Evolutionary conservation across 2,888 invertebrate species (phyloP), one percentile per base, ranked within the genome.

Genomic region (Cecidostiba fungosa): DNA sequence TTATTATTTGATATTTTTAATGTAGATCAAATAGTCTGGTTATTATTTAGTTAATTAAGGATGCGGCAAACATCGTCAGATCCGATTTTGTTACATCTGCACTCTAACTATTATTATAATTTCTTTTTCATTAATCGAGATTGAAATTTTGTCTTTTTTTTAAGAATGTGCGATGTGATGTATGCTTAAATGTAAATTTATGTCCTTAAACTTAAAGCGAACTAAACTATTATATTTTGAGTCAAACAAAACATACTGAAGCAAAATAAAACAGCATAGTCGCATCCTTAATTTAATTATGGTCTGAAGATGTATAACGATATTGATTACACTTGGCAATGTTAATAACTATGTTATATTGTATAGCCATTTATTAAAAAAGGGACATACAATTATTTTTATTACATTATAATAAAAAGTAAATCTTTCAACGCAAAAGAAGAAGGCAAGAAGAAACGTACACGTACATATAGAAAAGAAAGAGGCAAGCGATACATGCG

Each of bases 1-100:
- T 88, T 88, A 90, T 92, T 90, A 91, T 92, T 93, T 92, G 89
- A 91, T 92, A 92, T 91, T 91, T 91, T 89, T 91, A 91, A 91
- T 90, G 88, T 92, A 92, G 91, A 88, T 90, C 91, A 91, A 89
- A 89, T 92, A 92, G 91, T 89, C 89, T 89, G 90, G 92, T 90
- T 90, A 91, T 91, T 90, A 89, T 89, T 91, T 91, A 92, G 91
- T 89, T 88, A 88, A 89, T 87, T 92, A 91, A 91, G 89, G 88
- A 86, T 90, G 89, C 89, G 89, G 88, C 90, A 89, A 90, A 89
- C 91, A 91, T 92, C 91, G 90, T 89, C 90, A 90, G 91, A 90
- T 88, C 88, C 29, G 1, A 26, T 66, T 85, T 84, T 79, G 74
- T n/a, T 69, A 16, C 14, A 39, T 54, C 88, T 84, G 23, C 12